Evolutionary conservation across 2,797 vertebrate genomes (phyloP), one percentile per base, ranked within the genome.

Genomic region (Dendrocincla tyrannina): DNA sequence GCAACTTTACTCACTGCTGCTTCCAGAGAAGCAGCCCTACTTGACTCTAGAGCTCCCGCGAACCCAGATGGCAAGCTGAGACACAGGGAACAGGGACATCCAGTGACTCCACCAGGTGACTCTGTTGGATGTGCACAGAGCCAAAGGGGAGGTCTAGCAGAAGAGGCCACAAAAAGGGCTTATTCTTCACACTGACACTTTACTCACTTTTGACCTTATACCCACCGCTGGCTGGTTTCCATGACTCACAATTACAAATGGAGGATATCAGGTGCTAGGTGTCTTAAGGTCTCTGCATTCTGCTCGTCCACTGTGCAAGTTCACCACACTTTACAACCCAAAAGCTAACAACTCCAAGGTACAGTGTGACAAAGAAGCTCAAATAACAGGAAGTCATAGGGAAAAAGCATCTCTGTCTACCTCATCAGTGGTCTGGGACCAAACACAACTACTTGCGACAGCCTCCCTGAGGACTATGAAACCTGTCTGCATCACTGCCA

Each of bases 221-320:
- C 14, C 27, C 33, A 72, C 27, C 42, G 25, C 11, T 39, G 24
- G 4, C 7, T 70, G 7, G 53, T 94, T 87, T 67, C 74, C 27
- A 5, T 17, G 17, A 70, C 19, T 33, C 4, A 1, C 27, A 75
- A 82, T 41, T 67, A 55, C 0, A 0, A 64, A 35, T 2, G 16
- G 18, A 89, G 19, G 20, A 22, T 49, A 27, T 58, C 30, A 23
- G 23, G 32, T 7, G 5, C 30, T 17, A 62, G 13, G 41, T 4
- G 23, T 82, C 59, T 37, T 39, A 49, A 20, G 1, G 9, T 28
- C 28, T 79, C 39, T 79, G 22, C 44, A 24, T 27, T 72, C 39
- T 52, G 8, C 17, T 69, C 32, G 25, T 60, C 24, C 77, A 59
- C 24, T 47, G 59, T 22, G 28, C 2, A 10, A 16, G 30, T 58